Evolutionary conservation across 2,113 vertebrate species (phyloP).

Genomic region (Myanophis thanlyinensis): DNA sequence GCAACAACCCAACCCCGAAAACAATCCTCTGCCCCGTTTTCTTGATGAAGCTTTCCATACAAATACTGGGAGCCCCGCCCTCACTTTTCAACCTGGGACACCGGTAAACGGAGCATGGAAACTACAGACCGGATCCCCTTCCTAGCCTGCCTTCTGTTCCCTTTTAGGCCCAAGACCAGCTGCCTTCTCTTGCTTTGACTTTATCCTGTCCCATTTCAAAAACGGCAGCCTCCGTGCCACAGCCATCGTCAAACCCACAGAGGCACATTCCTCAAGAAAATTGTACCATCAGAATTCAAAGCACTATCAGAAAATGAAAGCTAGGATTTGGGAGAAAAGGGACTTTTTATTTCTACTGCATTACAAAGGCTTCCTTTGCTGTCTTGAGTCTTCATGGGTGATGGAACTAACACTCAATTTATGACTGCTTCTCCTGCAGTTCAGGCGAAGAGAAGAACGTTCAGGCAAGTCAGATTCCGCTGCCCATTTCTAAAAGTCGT

Average conservation of each 20-base stretch:
- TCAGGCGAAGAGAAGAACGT: not conserved
- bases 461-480: not conserved
- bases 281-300: not conserved
- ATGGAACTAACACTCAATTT: not conserved
- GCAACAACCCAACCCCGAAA: not conserved
- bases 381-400: conserved; percentile 28
- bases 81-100: not conserved
- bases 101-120: not conserved
- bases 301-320: not conserved
- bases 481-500: not conserved
- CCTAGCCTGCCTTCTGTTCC: not conserved
- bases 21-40: accelerated
- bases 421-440: not conserved
- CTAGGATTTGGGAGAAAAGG: not conserved
- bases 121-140: not conserved
- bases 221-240: not conserved
- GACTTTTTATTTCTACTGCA: not conserved
- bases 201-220: not conserved
- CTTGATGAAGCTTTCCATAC: not conserved
- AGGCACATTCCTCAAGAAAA: not conserved
- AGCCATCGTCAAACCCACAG: too few relatives aligned
- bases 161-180: not conserved
- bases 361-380: conserved; percentile 2
- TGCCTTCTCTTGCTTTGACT: not conserved
- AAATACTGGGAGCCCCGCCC: not conserved